Conservation (phyloP, 2,113 vertebrate species). For the Rhea americana region DNA sequence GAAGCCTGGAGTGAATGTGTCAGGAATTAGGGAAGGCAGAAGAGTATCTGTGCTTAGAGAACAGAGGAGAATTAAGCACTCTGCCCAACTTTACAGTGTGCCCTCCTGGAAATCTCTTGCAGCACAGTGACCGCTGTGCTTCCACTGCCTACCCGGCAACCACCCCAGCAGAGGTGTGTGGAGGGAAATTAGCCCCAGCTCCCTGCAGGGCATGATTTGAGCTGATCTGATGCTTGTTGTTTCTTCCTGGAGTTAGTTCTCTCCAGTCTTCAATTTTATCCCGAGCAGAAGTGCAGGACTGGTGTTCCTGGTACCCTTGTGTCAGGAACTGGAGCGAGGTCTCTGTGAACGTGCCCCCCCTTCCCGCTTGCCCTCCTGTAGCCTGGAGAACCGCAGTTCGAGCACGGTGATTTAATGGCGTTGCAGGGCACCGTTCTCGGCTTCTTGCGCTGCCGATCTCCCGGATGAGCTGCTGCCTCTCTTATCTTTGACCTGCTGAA, state of each 20-base stretch:
- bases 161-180: not conserved
- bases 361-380: not conserved
- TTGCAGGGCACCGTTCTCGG: not conserved
- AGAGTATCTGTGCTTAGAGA: not conserved
- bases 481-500: not conserved
- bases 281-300: not conserved
- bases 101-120: not conserved
- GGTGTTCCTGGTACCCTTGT: not conserved
- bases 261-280: not conserved
- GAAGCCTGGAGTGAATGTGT: constrained; percentile 15
- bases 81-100: fast-evolving
- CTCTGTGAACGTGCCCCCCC: not conserved
- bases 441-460: not conserved
- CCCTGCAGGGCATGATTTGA: not conserved
- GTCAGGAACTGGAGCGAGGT: fast-evolving
- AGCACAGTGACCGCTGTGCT: fast-evolving
- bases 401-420: fast-evolving
- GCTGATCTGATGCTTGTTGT: not conserved
- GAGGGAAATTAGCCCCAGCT: not conserved
- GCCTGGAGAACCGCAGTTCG: fast-evolving
- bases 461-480: not conserved
- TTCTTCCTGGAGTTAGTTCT: not conserved
- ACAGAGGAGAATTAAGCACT: not conserved
- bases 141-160: not conserved
- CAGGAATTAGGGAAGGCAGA: not conserved